Base-by-base conservation (phyloP, 2,113 vertebrate species). In the Salvelinus sp. region DNA sequence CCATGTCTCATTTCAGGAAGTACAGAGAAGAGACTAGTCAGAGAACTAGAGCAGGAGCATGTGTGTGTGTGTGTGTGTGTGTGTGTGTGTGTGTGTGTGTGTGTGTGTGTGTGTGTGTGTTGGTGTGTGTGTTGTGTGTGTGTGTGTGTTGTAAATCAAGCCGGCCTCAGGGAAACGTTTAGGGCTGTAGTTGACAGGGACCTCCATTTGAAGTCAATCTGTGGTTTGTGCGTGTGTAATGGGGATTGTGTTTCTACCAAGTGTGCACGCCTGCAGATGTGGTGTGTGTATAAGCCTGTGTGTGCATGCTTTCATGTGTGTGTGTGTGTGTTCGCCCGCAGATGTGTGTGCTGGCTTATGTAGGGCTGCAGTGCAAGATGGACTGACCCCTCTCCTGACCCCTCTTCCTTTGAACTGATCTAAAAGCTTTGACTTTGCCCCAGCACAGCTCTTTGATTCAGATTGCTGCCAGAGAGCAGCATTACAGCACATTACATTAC, bases 401-500 rank as follows among this genome's bases (percentile, higher is more conserved):
- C 79, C 44, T 72, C 50, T 83, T 13, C 38, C 71, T 83, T 79
- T 83, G 25, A 86, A 73, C 64, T 70, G 50, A 18, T 54, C 65
- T 72, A 80, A 68, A 68, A 75, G 79, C 85, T 76, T 79, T 30
- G 81, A 84, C 79, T 86, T 82, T 82, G 76, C 75, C 80, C 72
- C 50, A 66, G 75, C 76, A 78, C 50, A 75, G 77, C 20, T 4
- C 77, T 87, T 85, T 87, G 85, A 87, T 82, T 77, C 76, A 54
- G 50, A 18, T 14, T 57, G 47, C 77, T 86, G 74, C 79, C 82
- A 86, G 80, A 60, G 14, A 54, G 50, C 12, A 18, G 50, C 50
- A 54, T 54, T 75, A 23, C 76, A 70, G 76, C 76, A 74, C 79
- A 79, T 83, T 77, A 80, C 74, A 82, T 58, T 69, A 79, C 54